Conservation (phyloP, 2,888 invertebrate genomes). For the Carcina quercana region DNA sequence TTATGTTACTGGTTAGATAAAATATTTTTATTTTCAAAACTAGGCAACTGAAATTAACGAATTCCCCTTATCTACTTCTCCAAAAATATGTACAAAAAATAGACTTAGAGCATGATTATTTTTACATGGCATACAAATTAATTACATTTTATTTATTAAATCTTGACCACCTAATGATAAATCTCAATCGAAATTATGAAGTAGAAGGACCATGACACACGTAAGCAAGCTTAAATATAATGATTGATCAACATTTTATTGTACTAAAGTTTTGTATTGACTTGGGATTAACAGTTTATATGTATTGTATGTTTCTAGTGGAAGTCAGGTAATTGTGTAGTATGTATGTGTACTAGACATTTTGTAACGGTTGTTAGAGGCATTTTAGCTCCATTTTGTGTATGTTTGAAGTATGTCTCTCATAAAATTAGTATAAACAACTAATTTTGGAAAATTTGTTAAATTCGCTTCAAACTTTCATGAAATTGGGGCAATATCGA, state of each 20-base stretch:
- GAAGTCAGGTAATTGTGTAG: slow-evolving; percentile 47
- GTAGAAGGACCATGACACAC: slow-evolving; percentile 56
- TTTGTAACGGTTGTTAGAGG: slow-evolving; percentile 1
- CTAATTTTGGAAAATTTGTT: neutral
- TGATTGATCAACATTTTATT: slow-evolving; percentile 70
- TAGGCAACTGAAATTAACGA: too few relatives aligned
- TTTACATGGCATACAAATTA: neutral
- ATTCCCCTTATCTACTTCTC: too few relatives aligned
- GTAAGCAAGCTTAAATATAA: slow-evolving; percentile 24
- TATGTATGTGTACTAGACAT: slow-evolving; percentile 1
- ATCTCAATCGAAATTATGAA: slow-evolving; percentile 51
- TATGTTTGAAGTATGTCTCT: neutral
- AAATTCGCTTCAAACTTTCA: slow-evolving; percentile 7
- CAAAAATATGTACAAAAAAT: too few relatives aligned
- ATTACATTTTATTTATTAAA: slow-evolving; percentile 4
- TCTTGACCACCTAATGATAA: slow-evolving; percentile 22
- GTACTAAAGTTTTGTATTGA: slow-evolving; percentile 43
- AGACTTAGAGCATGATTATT: too few relatives aligned
- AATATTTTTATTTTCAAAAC: too few relatives aligned
- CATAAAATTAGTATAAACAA: neutral
- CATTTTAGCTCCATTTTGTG: slow-evolving; percentile 9
- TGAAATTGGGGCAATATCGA: slow-evolving; percentile 29
- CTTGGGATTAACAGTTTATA: slow-evolving; percentile 37
- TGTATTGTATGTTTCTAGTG: slow-evolving; percentile 40
- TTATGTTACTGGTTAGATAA: too few relatives aligned